These are phyloP conservation scores for Aphelocoma coerulescens DNA, from an alignment of 2,113 vertebrate species.

Conservation along the genomic window DNA sequence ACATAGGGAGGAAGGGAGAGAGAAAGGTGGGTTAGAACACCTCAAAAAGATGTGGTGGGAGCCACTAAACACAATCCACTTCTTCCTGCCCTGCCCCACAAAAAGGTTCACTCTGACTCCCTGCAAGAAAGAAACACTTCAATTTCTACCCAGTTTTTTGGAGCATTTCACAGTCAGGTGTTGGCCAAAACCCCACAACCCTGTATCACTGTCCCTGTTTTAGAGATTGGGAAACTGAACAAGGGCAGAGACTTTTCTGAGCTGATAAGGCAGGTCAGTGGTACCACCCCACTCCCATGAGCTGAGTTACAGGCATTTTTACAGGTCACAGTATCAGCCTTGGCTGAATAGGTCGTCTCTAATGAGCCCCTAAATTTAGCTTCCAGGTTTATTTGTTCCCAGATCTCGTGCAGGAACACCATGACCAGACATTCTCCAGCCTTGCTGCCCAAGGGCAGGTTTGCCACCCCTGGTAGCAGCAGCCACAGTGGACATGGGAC, in stretches of 20 bases:
- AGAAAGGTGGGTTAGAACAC: not conserved
- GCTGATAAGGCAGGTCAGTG: not conserved
- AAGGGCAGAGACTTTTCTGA: not conserved
- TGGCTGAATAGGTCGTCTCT: not conserved
- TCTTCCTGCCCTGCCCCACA: not conserved
- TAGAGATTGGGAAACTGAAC: not conserved
- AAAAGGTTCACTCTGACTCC: not conserved
- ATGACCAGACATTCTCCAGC: not conserved
- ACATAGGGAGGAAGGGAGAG: not conserved
- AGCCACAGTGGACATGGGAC: not conserved
- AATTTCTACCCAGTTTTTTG: not conserved
- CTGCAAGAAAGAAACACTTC: not conserved
- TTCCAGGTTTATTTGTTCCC: not conserved
- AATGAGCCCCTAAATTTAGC: not conserved
- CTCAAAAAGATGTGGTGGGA: not conserved
- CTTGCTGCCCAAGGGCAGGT: not conserved
- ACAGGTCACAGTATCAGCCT: not conserved
- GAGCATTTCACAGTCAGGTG: not conserved
- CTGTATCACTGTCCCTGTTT: not conserved
- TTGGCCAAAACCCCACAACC: fast-evolving
- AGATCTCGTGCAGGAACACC: not conserved
- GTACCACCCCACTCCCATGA: not conserved
- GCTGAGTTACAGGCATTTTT: not conserved
- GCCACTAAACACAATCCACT: not conserved
- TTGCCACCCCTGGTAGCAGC: not conserved